Evolutionary conservation across 1,140 invertebrate species (phyloP).

Genomic region (Drosophila leontia): DNA sequence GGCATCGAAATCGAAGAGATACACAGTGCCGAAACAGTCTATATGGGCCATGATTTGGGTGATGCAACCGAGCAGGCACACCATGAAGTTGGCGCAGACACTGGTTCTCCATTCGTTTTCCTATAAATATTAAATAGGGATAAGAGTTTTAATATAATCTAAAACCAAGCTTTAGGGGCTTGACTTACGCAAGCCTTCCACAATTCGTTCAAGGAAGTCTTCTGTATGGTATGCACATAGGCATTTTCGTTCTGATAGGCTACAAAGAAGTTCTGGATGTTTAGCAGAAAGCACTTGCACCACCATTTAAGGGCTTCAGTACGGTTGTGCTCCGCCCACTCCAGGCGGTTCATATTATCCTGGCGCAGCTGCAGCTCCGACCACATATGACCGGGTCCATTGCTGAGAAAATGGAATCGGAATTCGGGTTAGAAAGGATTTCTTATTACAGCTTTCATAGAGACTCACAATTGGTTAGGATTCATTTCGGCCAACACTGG

Average conservation of each 20-base stretch:
- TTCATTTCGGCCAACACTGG: conserved; percentile 40
- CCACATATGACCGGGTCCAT: background rate
- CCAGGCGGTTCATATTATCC: conserved; percentile 43
- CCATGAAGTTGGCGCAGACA: conserved; percentile 50
- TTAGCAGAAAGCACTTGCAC: conserved; percentile 47
- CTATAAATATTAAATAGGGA: conserved; percentile 17
- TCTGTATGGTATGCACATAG: conserved; percentile 28
- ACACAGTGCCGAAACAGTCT: conserved; percentile 46
- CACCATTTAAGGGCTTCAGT: conserved; percentile 53
- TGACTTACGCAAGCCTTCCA: conserved; percentile 43
- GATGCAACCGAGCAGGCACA: conserved; percentile 18
- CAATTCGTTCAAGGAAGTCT: conserved; percentile 13
- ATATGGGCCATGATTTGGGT: conserved; percentile 18
- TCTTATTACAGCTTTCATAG: no score
- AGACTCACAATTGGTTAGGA: conserved; percentile 17
- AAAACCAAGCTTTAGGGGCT: background rate
- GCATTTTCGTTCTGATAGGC: conserved; percentile 33
- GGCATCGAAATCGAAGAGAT: conserved; percentile 44
- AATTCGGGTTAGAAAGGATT: background rate
- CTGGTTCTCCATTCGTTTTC: conserved; percentile 21
- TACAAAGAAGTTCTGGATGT: conserved; percentile 43
- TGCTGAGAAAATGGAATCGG: background rate
- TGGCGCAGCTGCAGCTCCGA: conserved; percentile 47
- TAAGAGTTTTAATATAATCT: background rate
- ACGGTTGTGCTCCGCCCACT: conserved; percentile 46